A percentile compares a stretch with the other conserved stretches of the same genome.
phyloP scores from a whole-genome alignment of 2,797 vertebrate genomes.

The Muraenolepis orangiensis region DNA sequence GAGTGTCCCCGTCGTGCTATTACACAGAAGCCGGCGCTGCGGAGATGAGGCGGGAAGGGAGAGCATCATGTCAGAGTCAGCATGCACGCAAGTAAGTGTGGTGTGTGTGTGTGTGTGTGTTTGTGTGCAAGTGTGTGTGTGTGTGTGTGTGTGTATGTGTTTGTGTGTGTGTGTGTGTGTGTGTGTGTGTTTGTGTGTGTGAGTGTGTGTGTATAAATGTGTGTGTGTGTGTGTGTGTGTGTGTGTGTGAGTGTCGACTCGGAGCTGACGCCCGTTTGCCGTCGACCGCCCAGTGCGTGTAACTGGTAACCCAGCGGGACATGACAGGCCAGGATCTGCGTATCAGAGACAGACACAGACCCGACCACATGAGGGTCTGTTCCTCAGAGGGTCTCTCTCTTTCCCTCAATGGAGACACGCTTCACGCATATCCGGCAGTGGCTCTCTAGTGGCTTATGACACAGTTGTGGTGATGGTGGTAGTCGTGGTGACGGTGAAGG shows the following conservation, averaged over 20 bases:
- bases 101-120: not conserved
- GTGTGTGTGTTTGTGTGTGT: not conserved
- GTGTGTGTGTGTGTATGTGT: not conserved
- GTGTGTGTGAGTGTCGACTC: not conserved
- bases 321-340: not conserved
- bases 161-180: not conserved
- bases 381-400: not conserved
- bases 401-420: not conserved
- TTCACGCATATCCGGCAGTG: not conserved
- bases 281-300: not conserved
- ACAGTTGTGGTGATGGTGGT: too few species aligned
- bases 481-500: not conserved
- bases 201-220: not conserved
- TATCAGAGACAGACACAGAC: not conserved
- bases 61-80: too few species aligned
- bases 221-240: not conserved
- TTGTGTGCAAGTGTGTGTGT: too few species aligned
- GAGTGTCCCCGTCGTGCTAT: not conserved
- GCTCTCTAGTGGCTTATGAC: too few species aligned
- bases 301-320: not conserved
- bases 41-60: too few species aligned
- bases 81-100: too few species aligned
- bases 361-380: not conserved
- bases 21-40: not conserved
- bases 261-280: too few species aligned